Evolutionary conservation across 23 tunicate genomes (phyloP).

Genomic region (Corella eumyota): DNA sequence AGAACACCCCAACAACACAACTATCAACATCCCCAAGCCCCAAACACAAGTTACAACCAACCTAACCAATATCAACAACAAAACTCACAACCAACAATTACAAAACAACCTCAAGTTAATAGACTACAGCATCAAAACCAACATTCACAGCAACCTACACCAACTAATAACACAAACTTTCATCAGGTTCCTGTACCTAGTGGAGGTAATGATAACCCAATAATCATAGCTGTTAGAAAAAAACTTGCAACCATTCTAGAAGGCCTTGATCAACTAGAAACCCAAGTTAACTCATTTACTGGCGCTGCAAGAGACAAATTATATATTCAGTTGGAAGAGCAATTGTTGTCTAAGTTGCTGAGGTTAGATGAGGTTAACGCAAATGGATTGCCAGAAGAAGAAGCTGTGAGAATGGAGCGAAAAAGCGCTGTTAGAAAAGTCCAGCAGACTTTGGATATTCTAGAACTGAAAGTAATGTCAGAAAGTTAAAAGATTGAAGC

Average conservation of each 20-base stretch:
- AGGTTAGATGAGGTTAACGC: slow-evolving; percentile 16
- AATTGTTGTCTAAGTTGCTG: slow-evolving; percentile 8
- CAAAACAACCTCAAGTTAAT: no score
- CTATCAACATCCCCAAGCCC: no score
- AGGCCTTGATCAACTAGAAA: slow-evolving; percentile 14
- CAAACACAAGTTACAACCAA: no score
- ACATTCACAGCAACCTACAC: no score
- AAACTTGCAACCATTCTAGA: slow-evolving; percentile 2
- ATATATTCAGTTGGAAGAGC: slow-evolving; percentile 20
- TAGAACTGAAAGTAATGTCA: slow-evolving; percentile 15
- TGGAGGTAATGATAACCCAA: slow-evolving; percentile 3
- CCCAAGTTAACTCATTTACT: slow-evolving; percentile 20
- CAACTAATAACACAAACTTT: no score
- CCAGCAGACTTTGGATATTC: slow-evolving; percentile 24
- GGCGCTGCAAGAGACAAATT: slow-evolving; percentile 17
- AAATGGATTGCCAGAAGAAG: slow-evolving; percentile 3
- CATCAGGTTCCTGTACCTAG: not conserved
- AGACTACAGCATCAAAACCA: no score
- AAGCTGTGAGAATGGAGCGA: slow-evolving; percentile 7
- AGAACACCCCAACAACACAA: no score
- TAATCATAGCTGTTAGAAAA: slow-evolving; percentile 8
- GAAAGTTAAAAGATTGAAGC: no score
- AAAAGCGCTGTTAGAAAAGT: slow-evolving; percentile 18
- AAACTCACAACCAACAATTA: no score
- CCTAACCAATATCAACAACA: no score